A percentile compares a stretch with the other conserved stretches of the same genome.
Conservation (phyloP, 2,113 vertebrate species). For the Chloebia gouldiae region DNA sequence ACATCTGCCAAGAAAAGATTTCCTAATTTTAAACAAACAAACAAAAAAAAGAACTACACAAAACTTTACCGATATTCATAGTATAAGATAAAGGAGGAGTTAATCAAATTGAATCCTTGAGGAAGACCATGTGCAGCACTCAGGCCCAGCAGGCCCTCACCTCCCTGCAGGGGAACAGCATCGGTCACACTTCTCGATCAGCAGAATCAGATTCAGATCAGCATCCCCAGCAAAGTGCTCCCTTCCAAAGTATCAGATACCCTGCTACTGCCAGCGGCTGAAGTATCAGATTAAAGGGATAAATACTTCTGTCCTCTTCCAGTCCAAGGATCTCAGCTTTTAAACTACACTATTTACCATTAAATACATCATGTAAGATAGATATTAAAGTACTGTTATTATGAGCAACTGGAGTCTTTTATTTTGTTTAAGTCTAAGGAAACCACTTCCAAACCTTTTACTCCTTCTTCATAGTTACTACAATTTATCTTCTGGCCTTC, state of each 20-base stretch:
- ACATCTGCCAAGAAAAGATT: not conserved
- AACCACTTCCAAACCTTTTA: not conserved
- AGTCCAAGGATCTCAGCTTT: not conserved
- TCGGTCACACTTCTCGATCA: not conserved
- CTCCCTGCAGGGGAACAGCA: not conserved
- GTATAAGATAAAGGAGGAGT: not conserved
- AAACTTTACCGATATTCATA: not conserved
- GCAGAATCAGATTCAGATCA: too few species aligned
- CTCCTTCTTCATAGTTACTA: not conserved
- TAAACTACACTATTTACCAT: not conserved
- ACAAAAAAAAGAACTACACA: not conserved
- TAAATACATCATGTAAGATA: not conserved
- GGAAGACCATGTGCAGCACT: not conserved
- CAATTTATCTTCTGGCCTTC: slow-evolving; percentile 20
- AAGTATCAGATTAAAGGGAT: not conserved
- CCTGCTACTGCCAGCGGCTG: not conserved
- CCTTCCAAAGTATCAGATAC: not conserved
- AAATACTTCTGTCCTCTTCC: not conserved
- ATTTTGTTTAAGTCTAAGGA: not conserved
- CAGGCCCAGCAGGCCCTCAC: not conserved
- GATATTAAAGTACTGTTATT: not conserved
- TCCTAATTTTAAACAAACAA: not conserved
- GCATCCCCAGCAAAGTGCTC: not conserved
- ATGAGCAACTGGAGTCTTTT: not conserved
- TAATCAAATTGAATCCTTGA: slow-evolving; percentile 21